Conservation (phyloP, 2,113 vertebrate genomes). For the Misgurnus mizolepis region DNA sequence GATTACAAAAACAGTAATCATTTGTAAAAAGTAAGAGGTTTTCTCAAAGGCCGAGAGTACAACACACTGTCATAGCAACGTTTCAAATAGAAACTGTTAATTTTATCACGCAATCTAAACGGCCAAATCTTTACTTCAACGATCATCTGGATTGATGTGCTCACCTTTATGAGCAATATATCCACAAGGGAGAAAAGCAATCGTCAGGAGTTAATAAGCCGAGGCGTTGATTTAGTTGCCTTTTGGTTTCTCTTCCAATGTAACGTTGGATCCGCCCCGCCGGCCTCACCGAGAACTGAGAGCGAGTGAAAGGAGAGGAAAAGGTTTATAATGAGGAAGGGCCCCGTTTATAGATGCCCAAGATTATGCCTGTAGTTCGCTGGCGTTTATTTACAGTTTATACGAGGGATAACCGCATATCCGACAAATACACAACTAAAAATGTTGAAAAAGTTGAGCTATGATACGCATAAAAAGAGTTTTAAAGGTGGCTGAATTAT, state of each 20-base stretch:
- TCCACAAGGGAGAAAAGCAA: slow-evolving; percentile 69
- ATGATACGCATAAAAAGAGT: not conserved
- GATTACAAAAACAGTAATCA: not conserved
- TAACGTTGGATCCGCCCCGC: slow-evolving; percentile 78
- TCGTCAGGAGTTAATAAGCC: slow-evolving; percentile 53
- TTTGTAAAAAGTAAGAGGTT: not conserved
- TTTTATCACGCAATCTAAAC: not conserved
- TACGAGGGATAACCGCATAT: no score
- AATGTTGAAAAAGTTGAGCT: not conserved
- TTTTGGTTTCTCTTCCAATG: slow-evolving; percentile 67
- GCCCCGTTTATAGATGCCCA: slow-evolving; percentile 57
- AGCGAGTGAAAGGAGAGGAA: slow-evolving; percentile 63
- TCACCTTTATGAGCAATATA: slow-evolving; percentile 71
- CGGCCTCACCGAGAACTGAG: slow-evolving; percentile 84
- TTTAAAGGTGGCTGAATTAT: not conserved
- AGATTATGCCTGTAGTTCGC: slow-evolving; percentile 52
- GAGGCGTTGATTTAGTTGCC: slow-evolving; percentile 67
- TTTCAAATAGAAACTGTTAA: not conserved
- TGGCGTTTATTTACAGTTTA: not conserved
- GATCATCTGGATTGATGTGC: slow-evolving; percentile 40
- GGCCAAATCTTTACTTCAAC: no score
- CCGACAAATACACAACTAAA: not conserved
- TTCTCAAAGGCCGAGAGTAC: not conserved
- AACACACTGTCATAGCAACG: slow-evolving; percentile 19
- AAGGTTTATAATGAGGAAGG: slow-evolving; percentile 74